Conservation (phyloP, 1,140 invertebrate species). For the Papilio dardanus region DNA sequence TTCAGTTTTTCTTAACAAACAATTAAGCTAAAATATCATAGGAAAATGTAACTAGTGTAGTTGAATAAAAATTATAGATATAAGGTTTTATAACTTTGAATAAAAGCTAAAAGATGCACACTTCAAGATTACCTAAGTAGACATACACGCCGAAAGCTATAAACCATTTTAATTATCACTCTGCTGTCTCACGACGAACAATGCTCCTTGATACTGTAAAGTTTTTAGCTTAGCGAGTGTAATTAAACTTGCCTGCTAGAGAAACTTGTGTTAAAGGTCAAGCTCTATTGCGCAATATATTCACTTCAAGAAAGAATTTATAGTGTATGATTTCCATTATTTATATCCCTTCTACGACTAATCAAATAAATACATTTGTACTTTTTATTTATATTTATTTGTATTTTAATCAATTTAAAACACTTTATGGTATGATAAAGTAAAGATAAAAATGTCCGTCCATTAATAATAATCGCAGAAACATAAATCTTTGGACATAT, state of each 20-base stretch:
- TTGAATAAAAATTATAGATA: too few species aligned
- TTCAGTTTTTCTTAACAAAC: background rate
- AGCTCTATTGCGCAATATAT: constrained; percentile 11
- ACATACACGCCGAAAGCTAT: background rate
- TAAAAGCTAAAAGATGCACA: too few species aligned
- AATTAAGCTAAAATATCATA: background rate
- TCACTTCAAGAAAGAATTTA: background rate
- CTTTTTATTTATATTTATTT: background rate
- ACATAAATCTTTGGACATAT: constrained; percentile 66
- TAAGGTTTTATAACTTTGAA: background rate
- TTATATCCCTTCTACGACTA: background rate
- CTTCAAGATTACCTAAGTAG: background rate
- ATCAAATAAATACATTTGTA: background rate
- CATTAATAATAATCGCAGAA: constrained; percentile 65
- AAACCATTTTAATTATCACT: background rate
- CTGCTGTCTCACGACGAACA: background rate
- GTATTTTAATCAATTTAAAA: background rate
- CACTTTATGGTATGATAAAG: background rate
- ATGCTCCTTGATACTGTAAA: background rate
- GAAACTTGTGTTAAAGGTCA: constrained; percentile 29
- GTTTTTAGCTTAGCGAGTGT: background rate
- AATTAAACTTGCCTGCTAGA: constrained; percentile 3
- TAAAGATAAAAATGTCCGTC: background rate
- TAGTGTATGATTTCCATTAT: background rate
- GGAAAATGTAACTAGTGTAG: background rate